These are phyloP conservation scores for Cyprinodon variegatus DNA, from an alignment of 2,113 vertebrate species.

Conservation along the genomic window DNA sequence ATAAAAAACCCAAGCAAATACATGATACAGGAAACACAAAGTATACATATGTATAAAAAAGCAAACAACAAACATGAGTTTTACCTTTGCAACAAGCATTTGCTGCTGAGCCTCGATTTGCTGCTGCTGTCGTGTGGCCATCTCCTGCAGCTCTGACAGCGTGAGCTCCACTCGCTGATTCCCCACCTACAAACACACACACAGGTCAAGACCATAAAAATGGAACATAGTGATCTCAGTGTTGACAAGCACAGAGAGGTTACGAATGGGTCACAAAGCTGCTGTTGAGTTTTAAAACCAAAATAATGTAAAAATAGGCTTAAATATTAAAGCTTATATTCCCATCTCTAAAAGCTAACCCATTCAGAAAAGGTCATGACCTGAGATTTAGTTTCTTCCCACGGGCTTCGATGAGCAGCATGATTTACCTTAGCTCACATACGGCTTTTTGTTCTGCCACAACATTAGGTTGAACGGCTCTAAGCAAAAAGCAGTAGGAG, in stretches of 20 bases:
- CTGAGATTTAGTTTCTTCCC: constrained; percentile 3
- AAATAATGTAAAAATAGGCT: background rate
- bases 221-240: background rate
- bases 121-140: constrained; percentile 78
- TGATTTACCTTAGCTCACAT: constrained; percentile 17
- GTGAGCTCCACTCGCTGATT: constrained; percentile 77
- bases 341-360: background rate
- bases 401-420: background rate
- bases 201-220: constrained; percentile 15
- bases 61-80: background rate
- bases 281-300: background rate
- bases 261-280: background rate
- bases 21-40: background rate
- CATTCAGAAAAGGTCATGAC: background rate
- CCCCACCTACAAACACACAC: constrained; percentile 62
- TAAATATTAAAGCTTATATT: background rate
- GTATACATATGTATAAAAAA: background rate
- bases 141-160: constrained; percentile 78
- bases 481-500: constrained; percentile 4
- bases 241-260: background rate
- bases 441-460: background rate
- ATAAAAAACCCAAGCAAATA: background rate
- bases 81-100: constrained; percentile 79
- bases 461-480: constrained; percentile 9
- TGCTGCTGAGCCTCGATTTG: constrained; percentile 79